Conservation (phyloP, 2,113 vertebrate genomes). For the Cololabis saira region DNA sequence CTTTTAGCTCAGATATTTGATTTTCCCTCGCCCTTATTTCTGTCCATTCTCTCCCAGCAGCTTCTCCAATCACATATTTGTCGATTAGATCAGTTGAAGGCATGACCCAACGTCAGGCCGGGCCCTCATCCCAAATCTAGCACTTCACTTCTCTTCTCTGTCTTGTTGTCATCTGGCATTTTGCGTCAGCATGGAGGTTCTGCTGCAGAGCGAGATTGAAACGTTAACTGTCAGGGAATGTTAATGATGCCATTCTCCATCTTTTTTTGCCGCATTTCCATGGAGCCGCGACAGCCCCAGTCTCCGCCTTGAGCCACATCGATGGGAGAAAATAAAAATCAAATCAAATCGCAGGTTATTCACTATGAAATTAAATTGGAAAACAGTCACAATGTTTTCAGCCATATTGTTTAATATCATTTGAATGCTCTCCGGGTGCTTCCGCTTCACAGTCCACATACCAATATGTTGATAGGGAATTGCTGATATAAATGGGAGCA, state of each 20-base stretch:
- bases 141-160: conserved; percentile 2
- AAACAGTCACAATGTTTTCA: conserved; percentile 73
- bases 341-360: conserved; percentile 82
- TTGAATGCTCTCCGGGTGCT: conserved; percentile 63
- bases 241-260: conserved; percentile 77
- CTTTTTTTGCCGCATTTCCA: conserved; percentile 27
- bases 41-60: conserved; percentile 22
- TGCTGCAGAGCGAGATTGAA: conserved; percentile 72
- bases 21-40: neutral
- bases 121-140: conserved; percentile 44
- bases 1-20: neutral
- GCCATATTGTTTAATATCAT: conserved; percentile 79
- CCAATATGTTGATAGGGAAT: conserved; percentile 75
- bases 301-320: conserved; percentile 41
- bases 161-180: conserved; percentile 64
- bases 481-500: conserved; percentile 73
- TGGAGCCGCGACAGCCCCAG: conserved; percentile 10
- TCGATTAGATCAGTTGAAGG: conserved; percentile 62
- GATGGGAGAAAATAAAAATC: conserved; percentile 63
- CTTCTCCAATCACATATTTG: conserved; percentile 53
- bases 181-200: conserved; percentile 66
- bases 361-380: conserved; percentile 82
- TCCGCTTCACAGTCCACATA: conserved; percentile 68
- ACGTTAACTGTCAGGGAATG: conserved; percentile 78
- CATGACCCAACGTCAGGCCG: conserved; percentile 38